Evolutionary conservation across 1,140 invertebrate genomes (phyloP).

Genomic region (Pentalonia nigronervosa): DNA sequence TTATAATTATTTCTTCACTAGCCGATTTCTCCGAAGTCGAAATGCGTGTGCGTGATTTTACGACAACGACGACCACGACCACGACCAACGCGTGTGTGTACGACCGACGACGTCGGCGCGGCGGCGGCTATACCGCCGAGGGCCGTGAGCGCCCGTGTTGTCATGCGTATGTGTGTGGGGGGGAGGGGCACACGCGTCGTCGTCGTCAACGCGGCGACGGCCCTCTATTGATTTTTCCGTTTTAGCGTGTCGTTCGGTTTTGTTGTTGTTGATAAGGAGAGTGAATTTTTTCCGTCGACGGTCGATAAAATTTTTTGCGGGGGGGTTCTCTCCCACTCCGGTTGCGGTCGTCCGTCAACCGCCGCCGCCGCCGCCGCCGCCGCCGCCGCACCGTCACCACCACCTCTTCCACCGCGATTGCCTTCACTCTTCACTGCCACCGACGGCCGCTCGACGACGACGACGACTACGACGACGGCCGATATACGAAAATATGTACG

Average conservation of each 20-base stretch:
- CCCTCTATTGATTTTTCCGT: slow-evolving; percentile 50
- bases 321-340: slow-evolving; percentile 14
- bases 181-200: background rate
- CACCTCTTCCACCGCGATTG: background rate
- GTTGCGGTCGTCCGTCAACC: background rate
- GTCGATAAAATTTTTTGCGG: slow-evolving; percentile 53
- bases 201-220: slow-evolving; percentile 12
- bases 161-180: background rate
- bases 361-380: background rate
- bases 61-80: background rate
- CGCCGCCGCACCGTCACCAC: background rate
- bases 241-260: background rate
- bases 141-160: background rate
- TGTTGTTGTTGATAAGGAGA: slow-evolving; percentile 55
- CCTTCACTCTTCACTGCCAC: background rate
- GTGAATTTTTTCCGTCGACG: slow-evolving; percentile 39
- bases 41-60: slow-evolving; percentile 13
- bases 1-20: background rate
- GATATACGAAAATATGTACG: slow-evolving; percentile 40
- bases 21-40: background rate
- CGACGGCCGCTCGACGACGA: background rate
- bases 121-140: background rate
- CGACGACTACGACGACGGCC: slow-evolving; percentile 9
- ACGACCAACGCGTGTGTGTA: slow-evolving; percentile 1
- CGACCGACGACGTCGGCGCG: background rate